Conservation (phyloP, 2,113 vertebrate genomes). For the Perognathus longimembris region DNA sequence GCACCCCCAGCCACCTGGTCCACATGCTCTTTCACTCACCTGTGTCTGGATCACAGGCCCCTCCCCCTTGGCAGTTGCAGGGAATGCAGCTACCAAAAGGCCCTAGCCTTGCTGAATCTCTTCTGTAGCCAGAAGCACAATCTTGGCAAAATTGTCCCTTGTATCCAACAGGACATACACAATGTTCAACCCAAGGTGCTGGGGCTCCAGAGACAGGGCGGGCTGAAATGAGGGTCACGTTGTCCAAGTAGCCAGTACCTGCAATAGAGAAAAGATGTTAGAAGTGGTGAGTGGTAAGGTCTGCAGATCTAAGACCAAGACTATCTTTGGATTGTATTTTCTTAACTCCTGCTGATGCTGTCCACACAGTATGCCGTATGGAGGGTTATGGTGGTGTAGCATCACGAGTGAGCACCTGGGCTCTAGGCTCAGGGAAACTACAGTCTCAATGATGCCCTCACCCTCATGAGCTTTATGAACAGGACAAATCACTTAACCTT, state of each 20-base stretch:
- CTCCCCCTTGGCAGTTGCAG: conserved; percentile 91
- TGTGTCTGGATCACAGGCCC: conserved; percentile 92
- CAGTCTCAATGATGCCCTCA: background rate
- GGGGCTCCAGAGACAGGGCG: conserved; percentile 81
- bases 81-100: conserved; percentile 90
- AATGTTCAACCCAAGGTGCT: conserved; percentile 92
- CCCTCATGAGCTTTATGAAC: background rate
- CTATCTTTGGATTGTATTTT: background rate
- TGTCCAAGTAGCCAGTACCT: conserved; percentile 95
- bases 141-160: conserved; percentile 92
- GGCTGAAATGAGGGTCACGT: conserved; percentile 91
- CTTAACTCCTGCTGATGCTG: background rate
- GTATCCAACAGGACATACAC: conserved; percentile 88
- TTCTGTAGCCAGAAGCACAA: conserved; percentile 91
- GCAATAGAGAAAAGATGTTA: background rate
- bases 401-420: background rate
- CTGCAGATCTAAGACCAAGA: background rate
- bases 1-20: background rate
- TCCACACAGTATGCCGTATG: rapidly evolving
- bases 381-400: rapidly evolving
- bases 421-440: background rate
- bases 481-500: background rate
- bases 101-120: conserved; percentile 81
- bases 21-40: conserved; percentile 83
- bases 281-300: background rate